Base-by-base conservation (phyloP, 1,140 invertebrate genomes). In the Rhizoglyphus robini region DNA sequence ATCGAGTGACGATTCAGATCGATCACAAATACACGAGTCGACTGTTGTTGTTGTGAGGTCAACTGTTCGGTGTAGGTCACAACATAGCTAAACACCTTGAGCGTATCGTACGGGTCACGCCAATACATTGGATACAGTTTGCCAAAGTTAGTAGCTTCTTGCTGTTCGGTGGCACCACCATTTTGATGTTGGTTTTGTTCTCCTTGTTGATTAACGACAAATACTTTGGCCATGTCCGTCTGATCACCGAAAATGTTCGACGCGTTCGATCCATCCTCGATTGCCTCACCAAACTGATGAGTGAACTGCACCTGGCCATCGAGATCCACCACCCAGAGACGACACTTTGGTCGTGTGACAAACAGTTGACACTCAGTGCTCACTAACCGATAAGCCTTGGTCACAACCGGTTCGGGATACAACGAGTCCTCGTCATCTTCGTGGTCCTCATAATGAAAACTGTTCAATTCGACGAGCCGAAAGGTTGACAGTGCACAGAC, bases 11-110 rank as follows among this genome's bases (percentile, higher is more conserved):
- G 15, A 27, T 60, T 15, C 2, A 27, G 15, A 46, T 60, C 58
- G 3, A 60, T 30, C 23, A 60, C 29, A 46, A 29, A 60, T 29
- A 60, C 32, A n/a, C 23, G 15, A 11, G 15, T 60, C 2, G 1
- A 38, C 11, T 34, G 32, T 30, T 34, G 32, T 58, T 30, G 54
- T 58, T 30, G 54, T 58, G 3, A n/a, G n/a, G n/a, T n/a, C n/a
- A n/a, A n/a, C n/a, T n/a, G n/a, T n/a, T n/a, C n/a, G n/a, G 54
- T 3, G 29, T 60, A 60, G 58, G 58, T 60, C 2, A 60, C 58
- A 1, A 60, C 8, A 46, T 60, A 60, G 27, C 27, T 29, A 8
- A 15, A 11, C 15, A 54, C 51, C 51, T 25, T 20, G 15, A 54
- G 51, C n/a, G n/a, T n/a, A 58, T 58, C 54, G 36, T 27, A 20